Percentiles rank a stretch among this genome's conserved stretches.
phyloP scores from a whole-genome alignment of 2,113 vertebrate genomes.

The Mesocricetus auratus region DNA sequence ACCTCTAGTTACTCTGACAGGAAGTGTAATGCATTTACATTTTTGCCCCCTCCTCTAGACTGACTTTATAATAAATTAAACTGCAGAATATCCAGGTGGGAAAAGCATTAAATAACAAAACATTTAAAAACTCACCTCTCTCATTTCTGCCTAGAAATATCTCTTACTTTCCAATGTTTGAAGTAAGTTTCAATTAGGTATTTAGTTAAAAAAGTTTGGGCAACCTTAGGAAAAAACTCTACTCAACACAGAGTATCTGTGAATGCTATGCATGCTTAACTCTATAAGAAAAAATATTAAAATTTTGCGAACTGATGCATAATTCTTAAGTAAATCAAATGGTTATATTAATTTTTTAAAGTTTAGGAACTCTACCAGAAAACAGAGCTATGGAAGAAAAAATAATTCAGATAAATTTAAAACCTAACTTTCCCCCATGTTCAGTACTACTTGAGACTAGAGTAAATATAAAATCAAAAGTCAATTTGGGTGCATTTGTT shows the following conservation, averaged over 20 bases:
- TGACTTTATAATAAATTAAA: slow-evolving; percentile 62
- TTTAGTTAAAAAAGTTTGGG: slow-evolving; percentile 65
- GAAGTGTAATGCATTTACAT: slow-evolving; percentile 46
- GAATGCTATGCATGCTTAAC: neutral
- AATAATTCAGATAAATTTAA: slow-evolving; percentile 54
- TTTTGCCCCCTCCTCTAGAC: slow-evolving; percentile 21
- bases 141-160: slow-evolving; percentile 57
- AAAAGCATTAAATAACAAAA: slow-evolving; percentile 59
- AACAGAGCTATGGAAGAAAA: slow-evolving; percentile 30
- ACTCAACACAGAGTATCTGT: neutral
- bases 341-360: slow-evolving; percentile 19
- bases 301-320: slow-evolving; percentile 41
- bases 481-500: slow-evolving; percentile 45
- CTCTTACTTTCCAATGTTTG: slow-evolving; percentile 32
- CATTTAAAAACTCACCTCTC: neutral
- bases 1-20: slow-evolving; percentile 29
- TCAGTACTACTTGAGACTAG: slow-evolving; percentile 1
- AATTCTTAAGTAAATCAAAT: slow-evolving; percentile 40
- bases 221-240: slow-evolving; percentile 51
- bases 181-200: slow-evolving; percentile 9
- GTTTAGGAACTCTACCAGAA: slow-evolving; percentile 34
- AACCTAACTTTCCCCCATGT: slow-evolving; percentile 35
- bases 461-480: slow-evolving; percentile 62
- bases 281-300: neutral
- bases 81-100: neutral